These are phyloP conservation scores for Notodonta dromedarius DNA, from an alignment of 2,888 invertebrate genomes.

Conservation along the genomic window DNA sequence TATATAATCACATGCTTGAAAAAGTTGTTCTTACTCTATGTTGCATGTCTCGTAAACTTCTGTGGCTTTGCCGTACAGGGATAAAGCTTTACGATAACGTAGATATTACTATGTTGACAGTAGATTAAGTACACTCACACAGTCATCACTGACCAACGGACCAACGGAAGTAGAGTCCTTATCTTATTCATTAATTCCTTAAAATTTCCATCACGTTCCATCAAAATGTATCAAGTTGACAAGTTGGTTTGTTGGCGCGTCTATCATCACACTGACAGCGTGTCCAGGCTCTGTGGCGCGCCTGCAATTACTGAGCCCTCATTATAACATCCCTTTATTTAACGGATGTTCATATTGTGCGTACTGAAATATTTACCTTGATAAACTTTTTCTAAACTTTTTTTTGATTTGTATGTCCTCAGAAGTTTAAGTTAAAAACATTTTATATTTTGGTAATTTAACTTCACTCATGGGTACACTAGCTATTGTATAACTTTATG, in stretches of 20 bases:
- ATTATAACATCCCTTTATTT: conserved; percentile 41
- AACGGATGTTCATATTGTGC: conserved; percentile 31
- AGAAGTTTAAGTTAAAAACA: no score
- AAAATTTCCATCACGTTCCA: conserved; percentile 17
- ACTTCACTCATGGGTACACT: no score
- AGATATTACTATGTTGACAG: no score
- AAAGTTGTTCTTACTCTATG: neutral
- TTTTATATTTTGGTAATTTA: no score
- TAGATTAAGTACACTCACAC: no score
- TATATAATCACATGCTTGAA: neutral
- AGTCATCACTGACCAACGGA: no score
- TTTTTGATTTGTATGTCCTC: no score
- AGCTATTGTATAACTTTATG: no score
- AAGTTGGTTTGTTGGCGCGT: conserved; percentile 4
- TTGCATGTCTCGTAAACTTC: no score
- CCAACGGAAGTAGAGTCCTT: neutral
- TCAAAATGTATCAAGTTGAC: conserved; percentile 10
- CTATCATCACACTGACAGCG: conserved; percentile 29
- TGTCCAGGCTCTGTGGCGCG: conserved; percentile 32
- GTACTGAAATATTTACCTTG: neutral
- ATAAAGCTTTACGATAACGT: no score
- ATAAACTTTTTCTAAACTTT: no score
- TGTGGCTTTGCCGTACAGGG: no score
- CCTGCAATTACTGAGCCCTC: conserved; percentile 40
- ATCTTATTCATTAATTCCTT: neutral